phyloP scores from a whole-genome alignment of 2,113 vertebrate genomes.

The Hemibagrus wyckioides region DNA sequence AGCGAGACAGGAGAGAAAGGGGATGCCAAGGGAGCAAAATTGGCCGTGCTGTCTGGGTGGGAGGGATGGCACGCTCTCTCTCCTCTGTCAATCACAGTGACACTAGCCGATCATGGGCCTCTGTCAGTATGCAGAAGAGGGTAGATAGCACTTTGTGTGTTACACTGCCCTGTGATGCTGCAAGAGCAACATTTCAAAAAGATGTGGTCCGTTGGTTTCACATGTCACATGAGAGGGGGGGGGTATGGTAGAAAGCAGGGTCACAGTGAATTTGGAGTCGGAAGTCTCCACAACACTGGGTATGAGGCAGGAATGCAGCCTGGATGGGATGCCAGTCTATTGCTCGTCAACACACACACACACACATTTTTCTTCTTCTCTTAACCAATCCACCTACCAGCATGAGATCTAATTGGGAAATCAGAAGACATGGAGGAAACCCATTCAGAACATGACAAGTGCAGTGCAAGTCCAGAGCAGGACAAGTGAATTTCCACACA shows the following conservation, averaged over 20 bases:
- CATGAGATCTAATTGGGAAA: not conserved
- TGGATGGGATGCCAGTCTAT: not conserved
- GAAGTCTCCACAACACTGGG: too few species aligned
- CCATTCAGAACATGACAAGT: too few species aligned
- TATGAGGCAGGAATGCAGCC: too few species aligned
- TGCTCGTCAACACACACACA: not conserved
- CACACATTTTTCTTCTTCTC: not conserved
- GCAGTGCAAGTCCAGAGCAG: not conserved
- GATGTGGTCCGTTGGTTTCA: not conserved
- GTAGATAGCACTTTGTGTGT: not conserved
- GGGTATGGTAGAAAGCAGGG: not conserved
- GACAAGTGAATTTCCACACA: not conserved
- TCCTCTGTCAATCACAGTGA: not conserved
- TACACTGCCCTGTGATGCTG: not conserved
- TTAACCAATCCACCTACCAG: not conserved
- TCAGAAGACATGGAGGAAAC: not conserved
- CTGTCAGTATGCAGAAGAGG: not conserved
- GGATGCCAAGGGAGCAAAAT: not conserved
- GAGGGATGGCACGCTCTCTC: not conserved
- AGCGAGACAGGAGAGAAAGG: not conserved
- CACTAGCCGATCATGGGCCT: not conserved
- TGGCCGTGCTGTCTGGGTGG: not conserved
- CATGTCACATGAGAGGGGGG: not conserved
- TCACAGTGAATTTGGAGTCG: not conserved
- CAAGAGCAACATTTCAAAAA: not conserved